Conservation (phyloP, 2,888 invertebrate species). For the Thereva unica region DNA sequence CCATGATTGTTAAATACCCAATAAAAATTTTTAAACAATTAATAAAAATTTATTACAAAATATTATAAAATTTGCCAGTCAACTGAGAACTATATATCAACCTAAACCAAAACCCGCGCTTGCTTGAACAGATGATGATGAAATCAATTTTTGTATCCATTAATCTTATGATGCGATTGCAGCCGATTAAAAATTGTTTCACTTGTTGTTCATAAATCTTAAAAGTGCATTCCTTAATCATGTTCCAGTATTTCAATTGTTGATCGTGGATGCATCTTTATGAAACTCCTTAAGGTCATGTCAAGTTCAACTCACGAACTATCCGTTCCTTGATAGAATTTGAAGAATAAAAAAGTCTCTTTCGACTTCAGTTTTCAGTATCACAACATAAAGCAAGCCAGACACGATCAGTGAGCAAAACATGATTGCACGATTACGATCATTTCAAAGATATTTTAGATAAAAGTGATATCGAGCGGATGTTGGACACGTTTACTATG, state of each 20-base stretch:
- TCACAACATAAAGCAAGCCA: slow-evolving; percentile 6
- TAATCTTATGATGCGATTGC: neutral
- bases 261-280: slow-evolving; percentile 7
- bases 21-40: no score
- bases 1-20: no score
- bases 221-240: slow-evolving; percentile 11
- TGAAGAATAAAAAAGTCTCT: slow-evolving; percentile 6
- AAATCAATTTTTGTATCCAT: neutral
- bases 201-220: slow-evolving; percentile 16
- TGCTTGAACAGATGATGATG: neutral
- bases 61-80: no score
- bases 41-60: no score
- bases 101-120: slow-evolving; percentile 4
- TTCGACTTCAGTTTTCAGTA: neutral
- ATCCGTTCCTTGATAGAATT: neutral
- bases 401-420: slow-evolving; percentile 16
- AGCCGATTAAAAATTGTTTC: slow-evolving; percentile 1
- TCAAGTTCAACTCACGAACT: slow-evolving; percentile 30
- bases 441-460: slow-evolving; percentile 10
- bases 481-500: neutral
- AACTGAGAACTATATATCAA: no score
- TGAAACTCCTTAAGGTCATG: slow-evolving; percentile 26
- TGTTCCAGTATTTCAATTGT: slow-evolving; percentile 10
- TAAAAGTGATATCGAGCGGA: neutral
- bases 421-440: slow-evolving; percentile 30